These are phyloP conservation scores for Cenopis cana DNA, from an alignment of 2,888 invertebrate species.

Conservation along the genomic window DNA sequence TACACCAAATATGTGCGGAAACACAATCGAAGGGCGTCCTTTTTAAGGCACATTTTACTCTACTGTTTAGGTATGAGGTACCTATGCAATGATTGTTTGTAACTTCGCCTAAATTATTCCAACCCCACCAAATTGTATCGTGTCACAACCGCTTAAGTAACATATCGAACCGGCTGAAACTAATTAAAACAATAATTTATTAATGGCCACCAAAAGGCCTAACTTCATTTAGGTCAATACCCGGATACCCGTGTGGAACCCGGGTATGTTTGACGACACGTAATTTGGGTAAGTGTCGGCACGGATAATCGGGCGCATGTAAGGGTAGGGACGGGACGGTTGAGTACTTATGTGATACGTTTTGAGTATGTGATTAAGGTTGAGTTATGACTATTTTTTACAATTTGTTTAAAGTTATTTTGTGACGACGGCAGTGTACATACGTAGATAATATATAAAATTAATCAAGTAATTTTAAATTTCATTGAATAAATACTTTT, in stretches of 20 bases:
- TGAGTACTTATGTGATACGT: no score
- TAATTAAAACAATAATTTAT: constrained; percentile 41
- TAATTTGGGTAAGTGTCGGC: constrained; percentile 42
- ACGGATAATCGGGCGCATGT: constrained; percentile 37
- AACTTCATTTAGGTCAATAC: constrained; percentile 28
- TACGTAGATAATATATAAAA: no score
- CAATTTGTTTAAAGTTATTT: neutral
- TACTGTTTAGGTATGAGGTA: no score
- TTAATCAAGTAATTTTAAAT: no score
- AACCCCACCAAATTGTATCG: constrained; percentile 1
- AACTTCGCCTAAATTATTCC: neutral
- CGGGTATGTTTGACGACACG: constrained; percentile 33
- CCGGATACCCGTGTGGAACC: neutral
- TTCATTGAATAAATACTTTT: no score
- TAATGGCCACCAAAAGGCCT: constrained; percentile 25
- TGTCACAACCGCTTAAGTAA: constrained; percentile 1
- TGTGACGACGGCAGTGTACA: neutral
- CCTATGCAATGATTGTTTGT: neutral
- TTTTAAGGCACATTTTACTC: no score
- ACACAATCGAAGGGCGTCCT: no score
- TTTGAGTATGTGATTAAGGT: neutral
- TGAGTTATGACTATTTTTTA: neutral
- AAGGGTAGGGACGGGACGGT: constrained; percentile 23
- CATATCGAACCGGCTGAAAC: constrained; percentile 15
- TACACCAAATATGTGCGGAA: no score